Base-by-base conservation (phyloP, 2,888 invertebrate genomes). In the Hecatera dysodea region DNA sequence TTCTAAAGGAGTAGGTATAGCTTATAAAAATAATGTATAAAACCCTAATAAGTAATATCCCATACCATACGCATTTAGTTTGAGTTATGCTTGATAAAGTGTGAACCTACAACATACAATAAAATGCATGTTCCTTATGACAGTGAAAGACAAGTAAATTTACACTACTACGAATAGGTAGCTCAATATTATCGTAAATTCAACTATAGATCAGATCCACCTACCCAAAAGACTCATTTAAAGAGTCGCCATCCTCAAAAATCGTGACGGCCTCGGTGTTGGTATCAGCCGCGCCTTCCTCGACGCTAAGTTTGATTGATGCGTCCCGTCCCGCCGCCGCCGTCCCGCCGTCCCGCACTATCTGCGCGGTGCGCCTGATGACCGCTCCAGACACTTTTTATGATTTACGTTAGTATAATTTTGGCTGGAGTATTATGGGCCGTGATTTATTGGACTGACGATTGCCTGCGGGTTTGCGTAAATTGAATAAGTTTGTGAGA, bases 271-370 rank as follows among this genome's bases (percentile, higher is more conserved):
- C 12, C 56, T 52, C 44, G n/a, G 56, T 22, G 39, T 50, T 62
- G 27, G 71, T 80, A 62, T 55, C 50, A 55, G 72, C 48, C 64
- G 81, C 65, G 61, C 64, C 67, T 62, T 64, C 63, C 65, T 46
- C 78, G 85, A 82, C 82, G 70, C 82, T 88, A 88, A 88, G 88
- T 82, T 88, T 87, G 90, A 90, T 90, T 86, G 90, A 90, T 90
- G 87, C 67, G 64, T 83, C 66, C 75, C 81, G 80, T 82, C 79
- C 69, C 36, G 36, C 36, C 33, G 36, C 36, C 9, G 36, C 36
- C 12, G 39, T 39, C 39, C 39, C 39, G 39, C 15, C 39, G 39
- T 39, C 39, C 59, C 78, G 46, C 78, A 77, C 84, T 86, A 84
- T 86, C 86, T 78, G 57, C 74, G 39, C 39, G 39, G 39, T 15